Evolutionary conservation across 2,888 invertebrate species (phyloP).

Genomic region (Cerastis rubricosa): DNA sequence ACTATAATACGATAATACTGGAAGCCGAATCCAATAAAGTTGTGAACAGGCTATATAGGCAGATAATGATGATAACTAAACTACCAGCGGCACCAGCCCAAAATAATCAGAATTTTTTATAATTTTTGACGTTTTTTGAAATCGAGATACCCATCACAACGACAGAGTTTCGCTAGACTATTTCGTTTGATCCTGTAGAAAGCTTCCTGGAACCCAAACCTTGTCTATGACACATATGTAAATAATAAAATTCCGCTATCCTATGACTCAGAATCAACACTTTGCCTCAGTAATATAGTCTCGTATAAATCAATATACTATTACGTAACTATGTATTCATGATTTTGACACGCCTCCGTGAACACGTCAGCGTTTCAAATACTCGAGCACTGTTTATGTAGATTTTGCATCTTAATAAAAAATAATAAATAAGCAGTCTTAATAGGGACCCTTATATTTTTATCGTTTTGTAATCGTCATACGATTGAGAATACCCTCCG

Average conservation of each 20-base stretch:
- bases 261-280: conserved; percentile 12
- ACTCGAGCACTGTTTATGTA: neutral
- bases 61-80: too few species aligned
- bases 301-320: conserved; percentile 1
- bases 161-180: neutral
- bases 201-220: neutral
- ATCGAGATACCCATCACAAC: neutral
- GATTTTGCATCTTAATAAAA: neutral
- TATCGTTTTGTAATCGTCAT: neutral
- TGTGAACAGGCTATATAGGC: too few species aligned
- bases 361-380: conserved; percentile 22
- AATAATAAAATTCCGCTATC: too few species aligned
- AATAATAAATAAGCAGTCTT: too few species aligned
- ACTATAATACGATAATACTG: too few species aligned
- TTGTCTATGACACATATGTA: neutral
- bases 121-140: too few species aligned
- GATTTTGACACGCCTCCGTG: neutral
- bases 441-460: too few species aligned
- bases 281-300: neutral
- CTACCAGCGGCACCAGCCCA: neutral
- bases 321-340: neutral
- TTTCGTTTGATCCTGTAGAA: neutral
- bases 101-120: neutral
- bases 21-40: too few species aligned
- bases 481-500: neutral